Conservation (phyloP, 2,113 vertebrate species). For the Trematocara variabile region DNA sequence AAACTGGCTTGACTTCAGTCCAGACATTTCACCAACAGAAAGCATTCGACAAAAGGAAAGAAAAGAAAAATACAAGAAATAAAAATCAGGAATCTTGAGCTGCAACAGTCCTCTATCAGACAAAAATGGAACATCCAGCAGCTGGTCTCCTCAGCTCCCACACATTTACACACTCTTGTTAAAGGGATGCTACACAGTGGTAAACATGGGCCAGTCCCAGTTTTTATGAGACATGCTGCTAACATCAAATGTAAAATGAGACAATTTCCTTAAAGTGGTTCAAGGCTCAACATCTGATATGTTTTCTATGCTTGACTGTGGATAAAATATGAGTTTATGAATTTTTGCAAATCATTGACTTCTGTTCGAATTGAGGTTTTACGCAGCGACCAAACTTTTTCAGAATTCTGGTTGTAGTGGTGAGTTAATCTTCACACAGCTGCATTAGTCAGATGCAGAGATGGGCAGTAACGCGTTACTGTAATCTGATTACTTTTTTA, state of each 20-base stretch:
- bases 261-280: neutral
- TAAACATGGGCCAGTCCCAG: neutral
- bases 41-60: neutral
- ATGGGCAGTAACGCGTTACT: too few species aligned
- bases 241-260: neutral
- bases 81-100: neutral
- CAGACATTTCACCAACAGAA: neutral
- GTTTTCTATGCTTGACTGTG: neutral
- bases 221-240: neutral
- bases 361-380: neutral
- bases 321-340: neutral
- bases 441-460: neutral
- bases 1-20: neutral
- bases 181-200: neutral
- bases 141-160: neutral
- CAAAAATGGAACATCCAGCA: neutral
- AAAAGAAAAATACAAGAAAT: neutral
- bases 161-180: neutral
- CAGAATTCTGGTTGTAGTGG: fast-evolving
- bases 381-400: fast-evolving
- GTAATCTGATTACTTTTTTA: too few species aligned
- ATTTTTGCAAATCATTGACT: neutral
- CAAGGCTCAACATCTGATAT: neutral
- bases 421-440: neutral
- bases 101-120: neutral